These are phyloP conservation scores for Galerucella nymphaeae DNA, from an alignment of 2,888 invertebrate genomes.

Conservation along the genomic window DNA sequence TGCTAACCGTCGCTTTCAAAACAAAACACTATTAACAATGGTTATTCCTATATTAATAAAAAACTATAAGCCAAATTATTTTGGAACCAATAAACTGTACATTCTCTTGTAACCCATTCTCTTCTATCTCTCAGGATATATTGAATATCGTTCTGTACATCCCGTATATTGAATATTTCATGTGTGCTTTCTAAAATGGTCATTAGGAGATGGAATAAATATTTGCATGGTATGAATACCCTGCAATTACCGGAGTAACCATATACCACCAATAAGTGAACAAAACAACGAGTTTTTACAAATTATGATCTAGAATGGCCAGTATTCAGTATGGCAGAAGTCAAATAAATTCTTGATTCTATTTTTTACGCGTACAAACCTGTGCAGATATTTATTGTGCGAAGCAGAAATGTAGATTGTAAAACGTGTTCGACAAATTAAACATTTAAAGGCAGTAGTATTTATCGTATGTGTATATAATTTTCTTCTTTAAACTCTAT, in stretches of 20 bases:
- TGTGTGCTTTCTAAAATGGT: conserved; percentile 40
- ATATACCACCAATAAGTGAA: conserved; percentile 35
- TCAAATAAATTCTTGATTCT: conserved; percentile 39
- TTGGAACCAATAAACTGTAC: background rate
- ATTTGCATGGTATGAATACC: conserved; percentile 33
- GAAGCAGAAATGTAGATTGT: conserved; percentile 11
- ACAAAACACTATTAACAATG: too few species aligned
- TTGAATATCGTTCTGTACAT: background rate
- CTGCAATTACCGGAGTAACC: conserved; percentile 31
- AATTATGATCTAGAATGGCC: conserved; percentile 30
- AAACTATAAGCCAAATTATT: background rate
- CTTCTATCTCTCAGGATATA: background rate
- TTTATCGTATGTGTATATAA: background rate
- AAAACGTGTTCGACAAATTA: conserved; percentile 11
- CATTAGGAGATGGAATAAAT: conserved; percentile 34
- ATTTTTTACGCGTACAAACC: conserved; percentile 29
- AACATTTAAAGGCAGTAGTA: background rate
- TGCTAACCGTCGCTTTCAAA: too few species aligned
- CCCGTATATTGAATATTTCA: background rate
- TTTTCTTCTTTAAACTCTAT: background rate
- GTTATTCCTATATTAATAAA: background rate
- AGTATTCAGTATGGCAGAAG: conserved; percentile 27
- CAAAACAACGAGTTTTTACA: conserved; percentile 32
- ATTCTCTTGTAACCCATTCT: background rate
- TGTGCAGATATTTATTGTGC: conserved; percentile 34